Percentiles rank a stretch among this genome's conserved stretches.
phyloP scores from a whole-genome alignment of 2,113 vertebrate genomes.

The Hucho hucho region DNA sequence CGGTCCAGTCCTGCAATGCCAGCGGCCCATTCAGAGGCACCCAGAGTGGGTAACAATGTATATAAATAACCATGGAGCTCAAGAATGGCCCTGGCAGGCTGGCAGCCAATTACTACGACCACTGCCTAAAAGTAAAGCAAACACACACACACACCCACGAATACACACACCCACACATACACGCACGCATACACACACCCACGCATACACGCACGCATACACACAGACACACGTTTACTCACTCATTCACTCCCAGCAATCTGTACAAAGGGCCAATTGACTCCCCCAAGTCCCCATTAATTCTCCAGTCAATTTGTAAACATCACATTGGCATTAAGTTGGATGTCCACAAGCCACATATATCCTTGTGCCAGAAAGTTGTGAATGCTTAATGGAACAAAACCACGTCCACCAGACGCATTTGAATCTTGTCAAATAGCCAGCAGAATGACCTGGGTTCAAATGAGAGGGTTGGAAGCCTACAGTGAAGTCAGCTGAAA shows the following conservation, averaged over 20 bases:
- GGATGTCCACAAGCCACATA: slow-evolving; percentile 79
- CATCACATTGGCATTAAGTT: slow-evolving; percentile 76
- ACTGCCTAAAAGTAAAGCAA: slow-evolving; percentile 84
- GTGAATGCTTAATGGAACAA: slow-evolving; percentile 27
- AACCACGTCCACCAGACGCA: no score
- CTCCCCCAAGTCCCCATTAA: slow-evolving; percentile 77
- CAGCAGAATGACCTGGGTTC: no score
- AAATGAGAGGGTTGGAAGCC: no score
- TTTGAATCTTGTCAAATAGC: no score
- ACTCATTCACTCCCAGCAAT: slow-evolving; percentile 68
- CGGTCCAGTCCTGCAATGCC: slow-evolving; percentile 76
- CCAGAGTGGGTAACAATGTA: slow-evolving; percentile 77
- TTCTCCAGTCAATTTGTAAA: slow-evolving; percentile 85
- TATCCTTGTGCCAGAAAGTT: slow-evolving; percentile 69
- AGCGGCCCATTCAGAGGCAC: slow-evolving; percentile 79
- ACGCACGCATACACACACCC: no score
- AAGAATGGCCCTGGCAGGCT: slow-evolving; percentile 81
- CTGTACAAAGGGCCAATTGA: slow-evolving; percentile 86
- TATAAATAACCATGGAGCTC: slow-evolving; percentile 83
- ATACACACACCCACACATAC: no score
- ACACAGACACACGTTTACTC: slow-evolving; percentile 12
- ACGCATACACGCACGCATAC: slow-evolving; percentile 10
- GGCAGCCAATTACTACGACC: slow-evolving; percentile 85
- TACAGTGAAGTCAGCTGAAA: no score
- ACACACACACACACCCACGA: slow-evolving; percentile 56